Conservation (phyloP, 1,140 invertebrate species). For the Helicoverpa zea region DNA sequence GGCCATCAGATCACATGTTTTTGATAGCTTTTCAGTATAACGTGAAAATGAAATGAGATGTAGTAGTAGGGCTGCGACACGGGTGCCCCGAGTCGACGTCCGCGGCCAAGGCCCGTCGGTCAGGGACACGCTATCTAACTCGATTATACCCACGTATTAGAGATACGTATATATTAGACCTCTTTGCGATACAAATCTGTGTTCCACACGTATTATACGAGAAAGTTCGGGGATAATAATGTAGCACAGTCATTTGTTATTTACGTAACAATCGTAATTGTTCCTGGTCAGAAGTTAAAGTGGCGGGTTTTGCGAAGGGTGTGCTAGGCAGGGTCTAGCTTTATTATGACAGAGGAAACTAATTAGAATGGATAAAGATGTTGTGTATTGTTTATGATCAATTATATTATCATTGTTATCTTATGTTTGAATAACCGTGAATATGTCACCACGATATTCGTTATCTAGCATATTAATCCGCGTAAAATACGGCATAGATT, state of each 20-base stretch:
- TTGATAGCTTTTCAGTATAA: conserved; percentile 24
- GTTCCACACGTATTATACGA: conserved; percentile 1
- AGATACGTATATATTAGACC: conserved; percentile 16
- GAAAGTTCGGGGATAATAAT: too few species aligned
- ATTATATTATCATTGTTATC: too few species aligned
- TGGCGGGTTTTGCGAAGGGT: background rate
- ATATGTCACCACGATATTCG: too few species aligned
- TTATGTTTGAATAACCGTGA: too few species aligned
- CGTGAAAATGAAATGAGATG: conserved; percentile 42
- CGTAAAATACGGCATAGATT: too few species aligned
- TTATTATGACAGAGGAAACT: background rate
- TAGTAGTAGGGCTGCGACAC: conserved; percentile 59
- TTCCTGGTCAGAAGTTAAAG: background rate
- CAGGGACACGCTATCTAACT: conserved; percentile 80
- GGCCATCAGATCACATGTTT: background rate
- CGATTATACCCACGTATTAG: conserved; percentile 54
- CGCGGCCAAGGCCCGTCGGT: conserved; percentile 80
- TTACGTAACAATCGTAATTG: background rate
- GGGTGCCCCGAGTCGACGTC: conserved; percentile 71
- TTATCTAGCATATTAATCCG: too few species aligned
- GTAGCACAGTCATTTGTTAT: too few species aligned
- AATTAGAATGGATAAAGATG: background rate
- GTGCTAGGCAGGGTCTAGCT: background rate
- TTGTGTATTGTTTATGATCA: too few species aligned
- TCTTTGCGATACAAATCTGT: conserved; percentile 11